Conservation (phyloP, 2,797 vertebrate genomes). For the Allobates femoralis region DNA sequence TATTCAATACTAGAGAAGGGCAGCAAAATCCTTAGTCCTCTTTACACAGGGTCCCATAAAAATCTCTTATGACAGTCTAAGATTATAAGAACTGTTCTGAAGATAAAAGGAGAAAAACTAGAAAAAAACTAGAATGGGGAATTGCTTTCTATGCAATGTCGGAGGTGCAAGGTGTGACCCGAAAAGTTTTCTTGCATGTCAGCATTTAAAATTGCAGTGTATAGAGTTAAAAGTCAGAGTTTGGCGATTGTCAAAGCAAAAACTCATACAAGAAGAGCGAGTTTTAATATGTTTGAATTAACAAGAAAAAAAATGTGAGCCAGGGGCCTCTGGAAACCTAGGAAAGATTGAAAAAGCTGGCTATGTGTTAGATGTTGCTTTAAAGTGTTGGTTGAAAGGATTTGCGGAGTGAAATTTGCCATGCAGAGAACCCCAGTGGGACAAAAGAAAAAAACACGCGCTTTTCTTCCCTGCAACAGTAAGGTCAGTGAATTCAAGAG, state of each 20-base stretch:
- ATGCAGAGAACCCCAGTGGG: constrained; percentile 53
- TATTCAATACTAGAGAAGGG: no score
- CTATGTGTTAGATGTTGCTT: constrained; percentile 57
- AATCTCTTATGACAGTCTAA: no score
- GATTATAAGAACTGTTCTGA: not conserved
- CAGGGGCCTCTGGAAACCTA: constrained; percentile 49
- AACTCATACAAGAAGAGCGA: constrained; percentile 50
- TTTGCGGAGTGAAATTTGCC: constrained; percentile 57
- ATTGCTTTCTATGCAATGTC: not conserved
- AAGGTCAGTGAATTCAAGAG: constrained; percentile 48
- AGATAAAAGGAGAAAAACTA: not conserved
- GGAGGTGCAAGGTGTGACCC: not conserved
- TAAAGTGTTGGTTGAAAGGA: constrained; percentile 58
- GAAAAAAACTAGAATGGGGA: not conserved
- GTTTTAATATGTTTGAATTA: constrained; percentile 56
- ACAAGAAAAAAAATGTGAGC: constrained; percentile 52
- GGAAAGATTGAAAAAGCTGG: constrained; percentile 56
- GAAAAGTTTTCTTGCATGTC: not conserved
- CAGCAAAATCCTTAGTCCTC: no score
- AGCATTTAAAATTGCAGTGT: not conserved
- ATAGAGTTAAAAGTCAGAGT: constrained; percentile 47
- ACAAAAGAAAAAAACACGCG: constrained; percentile 33
- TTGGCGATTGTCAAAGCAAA: constrained; percentile 42
- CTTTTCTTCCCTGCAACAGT: constrained; percentile 62
- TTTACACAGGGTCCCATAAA: no score